A percentile compares a stretch with the other conserved stretches of the same genome.
Conservation (phyloP, 2,888 invertebrate genomes). For the Noctua fimbriata region DNA sequence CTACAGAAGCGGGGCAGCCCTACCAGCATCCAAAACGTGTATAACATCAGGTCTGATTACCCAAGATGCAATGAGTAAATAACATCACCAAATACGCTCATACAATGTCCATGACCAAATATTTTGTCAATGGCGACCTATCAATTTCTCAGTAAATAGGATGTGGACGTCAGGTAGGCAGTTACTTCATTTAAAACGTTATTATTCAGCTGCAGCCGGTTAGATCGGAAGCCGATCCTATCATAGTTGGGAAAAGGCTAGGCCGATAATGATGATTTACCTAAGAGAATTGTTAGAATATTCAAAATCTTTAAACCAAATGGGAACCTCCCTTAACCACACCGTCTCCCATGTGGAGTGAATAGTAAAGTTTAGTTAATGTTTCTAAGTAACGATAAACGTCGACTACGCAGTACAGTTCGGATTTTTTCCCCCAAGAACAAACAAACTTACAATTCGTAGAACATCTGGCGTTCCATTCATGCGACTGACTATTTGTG, state of each 20-base stretch:
- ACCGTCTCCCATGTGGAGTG: constrained; percentile 48
- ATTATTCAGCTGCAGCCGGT: background rate
- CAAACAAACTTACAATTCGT: constrained; percentile 67
- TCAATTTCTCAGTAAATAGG: background rate
- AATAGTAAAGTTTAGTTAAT: constrained; percentile 66
- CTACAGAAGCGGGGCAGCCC: too few species aligned
- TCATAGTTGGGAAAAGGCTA: background rate
- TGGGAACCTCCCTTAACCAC: constrained; percentile 11
- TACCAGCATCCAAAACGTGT: too few species aligned
- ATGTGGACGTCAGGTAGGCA: background rate
- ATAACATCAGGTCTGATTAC: background rate
- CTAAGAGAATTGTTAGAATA: constrained; percentile 3
- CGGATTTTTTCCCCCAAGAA: constrained; percentile 61
- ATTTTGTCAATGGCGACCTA: background rate
- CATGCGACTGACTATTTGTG: background rate
- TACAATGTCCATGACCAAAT: background rate
- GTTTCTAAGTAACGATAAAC: constrained; percentile 67
- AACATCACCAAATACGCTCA: background rate
- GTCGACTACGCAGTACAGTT: constrained; percentile 52
- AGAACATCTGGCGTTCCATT: constrained; percentile 63
- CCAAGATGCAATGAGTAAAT: background rate
- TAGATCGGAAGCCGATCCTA: background rate
- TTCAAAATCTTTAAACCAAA: constrained; percentile 26
- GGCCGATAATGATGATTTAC: background rate
- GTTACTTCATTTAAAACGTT: background rate